Evolutionary conservation across 1,140 invertebrate species (phyloP).

Genomic region (Belonocnema kinseyi): DNA sequence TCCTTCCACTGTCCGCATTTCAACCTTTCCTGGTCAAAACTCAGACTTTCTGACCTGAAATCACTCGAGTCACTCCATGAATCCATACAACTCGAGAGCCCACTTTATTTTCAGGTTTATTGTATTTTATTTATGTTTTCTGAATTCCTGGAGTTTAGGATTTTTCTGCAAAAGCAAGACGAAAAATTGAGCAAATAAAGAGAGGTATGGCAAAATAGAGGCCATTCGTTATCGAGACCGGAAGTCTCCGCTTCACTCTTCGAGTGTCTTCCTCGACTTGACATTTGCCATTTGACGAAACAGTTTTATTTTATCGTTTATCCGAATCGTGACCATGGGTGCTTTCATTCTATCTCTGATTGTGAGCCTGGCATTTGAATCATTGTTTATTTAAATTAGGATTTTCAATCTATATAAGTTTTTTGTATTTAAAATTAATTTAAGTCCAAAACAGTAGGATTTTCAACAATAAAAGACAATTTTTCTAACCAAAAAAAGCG

Average conservation of each 20-base stretch:
- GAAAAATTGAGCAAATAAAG: neutral
- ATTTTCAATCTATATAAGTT: no score
- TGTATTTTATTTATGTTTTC: neutral
- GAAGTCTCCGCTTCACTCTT: conserved; percentile 56
- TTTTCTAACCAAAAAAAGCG: no score
- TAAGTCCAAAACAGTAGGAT: no score
- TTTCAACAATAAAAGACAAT: no score
- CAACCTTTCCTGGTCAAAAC: neutral
- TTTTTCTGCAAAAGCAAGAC: neutral
- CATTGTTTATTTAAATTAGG: no score
- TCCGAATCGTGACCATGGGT: neutral
- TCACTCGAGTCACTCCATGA: neutral
- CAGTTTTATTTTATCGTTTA: conserved; percentile 12
- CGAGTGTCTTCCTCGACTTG: conserved; percentile 26
- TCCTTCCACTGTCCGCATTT: conserved; percentile 11
- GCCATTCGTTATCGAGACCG: conserved; percentile 42
- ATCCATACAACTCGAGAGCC: neutral
- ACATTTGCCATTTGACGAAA: conserved; percentile 1
- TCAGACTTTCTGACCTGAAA: neutral
- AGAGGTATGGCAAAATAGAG: neutral
- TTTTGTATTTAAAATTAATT: no score
- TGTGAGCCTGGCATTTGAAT: no score
- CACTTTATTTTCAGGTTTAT: neutral
- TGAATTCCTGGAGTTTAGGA: neutral
- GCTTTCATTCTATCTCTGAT: no score